Conservation (phyloP, 2,113 vertebrate species). For the Leuciscus idus region DNA sequence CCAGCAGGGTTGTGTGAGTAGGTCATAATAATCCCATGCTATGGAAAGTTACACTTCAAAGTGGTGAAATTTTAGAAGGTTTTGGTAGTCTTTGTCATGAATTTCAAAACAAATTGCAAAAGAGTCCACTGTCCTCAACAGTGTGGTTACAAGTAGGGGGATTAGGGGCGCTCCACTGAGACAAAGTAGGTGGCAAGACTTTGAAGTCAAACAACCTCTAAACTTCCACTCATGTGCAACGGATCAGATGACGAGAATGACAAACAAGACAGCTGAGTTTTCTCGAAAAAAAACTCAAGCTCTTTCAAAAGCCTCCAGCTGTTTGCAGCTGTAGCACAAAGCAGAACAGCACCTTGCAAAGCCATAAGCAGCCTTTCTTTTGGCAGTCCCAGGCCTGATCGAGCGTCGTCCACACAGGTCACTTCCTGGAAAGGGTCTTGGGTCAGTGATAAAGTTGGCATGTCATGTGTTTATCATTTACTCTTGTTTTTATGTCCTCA, state of each 20-base stretch:
- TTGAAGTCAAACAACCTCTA: conserved; percentile 31
- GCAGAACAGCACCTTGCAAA: conserved; percentile 70
- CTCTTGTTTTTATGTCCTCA: conserved; percentile 40
- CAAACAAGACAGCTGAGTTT: conserved; percentile 37
- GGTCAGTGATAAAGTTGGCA: conserved; percentile 63
- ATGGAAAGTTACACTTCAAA: conserved; percentile 20
- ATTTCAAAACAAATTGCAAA: conserved; percentile 29
- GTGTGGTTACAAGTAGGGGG: conserved; percentile 19
- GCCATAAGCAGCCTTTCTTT: conserved; percentile 57
- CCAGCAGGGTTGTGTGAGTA: conserved; percentile 9
- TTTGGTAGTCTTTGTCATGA: conserved; percentile 17
- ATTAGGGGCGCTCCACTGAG: neutral
- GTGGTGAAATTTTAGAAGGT: conserved; percentile 14
- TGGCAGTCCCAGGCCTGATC: conserved; percentile 38
- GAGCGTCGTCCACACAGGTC: conserved; percentile 38
- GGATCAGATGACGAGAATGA: conserved; percentile 46
- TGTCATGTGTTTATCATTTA: conserved; percentile 62
- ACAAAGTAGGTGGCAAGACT: conserved; percentile 37
- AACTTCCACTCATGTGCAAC: conserved; percentile 37
- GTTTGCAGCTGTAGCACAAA: conserved; percentile 76
- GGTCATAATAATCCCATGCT: conserved; percentile 31
- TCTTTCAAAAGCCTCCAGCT: conserved; percentile 71
- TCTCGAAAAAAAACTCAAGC: conserved; percentile 28
- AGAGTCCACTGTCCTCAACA: neutral
- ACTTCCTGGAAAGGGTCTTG: conserved; percentile 68